These are phyloP conservation scores for Montipora capitata DNA, from an alignment of 92 coral and sea anemone genomes.

Conservation along the genomic window DNA sequence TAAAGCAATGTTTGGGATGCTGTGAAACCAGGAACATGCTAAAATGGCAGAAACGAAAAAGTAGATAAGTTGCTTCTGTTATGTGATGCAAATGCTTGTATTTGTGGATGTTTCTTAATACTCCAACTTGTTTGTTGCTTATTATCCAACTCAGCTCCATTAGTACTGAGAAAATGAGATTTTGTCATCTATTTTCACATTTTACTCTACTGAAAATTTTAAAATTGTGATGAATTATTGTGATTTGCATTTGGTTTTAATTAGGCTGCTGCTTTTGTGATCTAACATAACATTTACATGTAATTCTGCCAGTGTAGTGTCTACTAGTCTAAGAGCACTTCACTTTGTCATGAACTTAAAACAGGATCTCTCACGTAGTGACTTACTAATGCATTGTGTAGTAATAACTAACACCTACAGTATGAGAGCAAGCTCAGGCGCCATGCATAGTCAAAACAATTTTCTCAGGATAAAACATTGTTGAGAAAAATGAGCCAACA, in stretches of 20 bases:
- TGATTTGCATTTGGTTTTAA: neutral
- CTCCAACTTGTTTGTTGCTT: slow-evolving; percentile 33
- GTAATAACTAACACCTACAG: too few species aligned
- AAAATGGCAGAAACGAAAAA: slow-evolving; percentile 59
- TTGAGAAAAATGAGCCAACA: too few species aligned
- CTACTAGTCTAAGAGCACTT: neutral
- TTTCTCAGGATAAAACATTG: too few species aligned
- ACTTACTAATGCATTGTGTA: slow-evolving; percentile 1
- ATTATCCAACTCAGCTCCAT: too few species aligned
- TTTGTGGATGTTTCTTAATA: slow-evolving; percentile 19
- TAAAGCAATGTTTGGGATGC: neutral
- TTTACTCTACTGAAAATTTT: too few species aligned
- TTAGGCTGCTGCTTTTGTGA: neutral
- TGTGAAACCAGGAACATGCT: slow-evolving; percentile 26
- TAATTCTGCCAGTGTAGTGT: neutral
- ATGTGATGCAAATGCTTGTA: slow-evolving; percentile 12
- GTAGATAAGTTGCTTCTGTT: neutral
- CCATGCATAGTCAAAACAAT: too few species aligned
- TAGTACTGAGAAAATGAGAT: too few species aligned
- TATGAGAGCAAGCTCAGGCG: too few species aligned
- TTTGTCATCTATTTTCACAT: too few species aligned
- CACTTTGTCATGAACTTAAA: neutral
- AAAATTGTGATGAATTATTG: neutral
- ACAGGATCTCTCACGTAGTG: neutral
- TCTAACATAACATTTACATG: neutral